Base-by-base conservation (phyloP, 2,888 invertebrate species). In the Anagyrus pseudococci region DNA sequence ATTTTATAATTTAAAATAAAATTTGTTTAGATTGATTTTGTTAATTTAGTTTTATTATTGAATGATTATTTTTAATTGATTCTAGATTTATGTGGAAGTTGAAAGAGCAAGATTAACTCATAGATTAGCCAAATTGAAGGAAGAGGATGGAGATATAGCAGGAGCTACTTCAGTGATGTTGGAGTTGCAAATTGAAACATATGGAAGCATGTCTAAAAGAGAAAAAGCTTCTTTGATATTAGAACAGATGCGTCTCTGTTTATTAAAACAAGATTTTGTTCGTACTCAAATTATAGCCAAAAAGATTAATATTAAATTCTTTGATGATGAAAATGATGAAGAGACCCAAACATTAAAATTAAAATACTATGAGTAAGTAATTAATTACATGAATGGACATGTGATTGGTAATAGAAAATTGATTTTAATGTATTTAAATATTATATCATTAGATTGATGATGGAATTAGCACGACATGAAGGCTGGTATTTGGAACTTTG, bases 281-380 rank as follows among this genome's bases (percentile, higher is more conserved):
- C 90, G 98, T 25, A 98, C 98, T 6, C 97, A 98, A 80, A 99
- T 99, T 68, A 99, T 99, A 75, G 95, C 98, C 1, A 98, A 98
- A 82, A 99, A 99, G 82, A 97, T 99, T 69, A 98, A 91, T 79
- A 91, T 92, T 0, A 96, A 96, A 82, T 98, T 96, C 83, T 99
- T 99, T 83, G 96, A 96, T 61, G 95, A 96, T 71, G 89, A 90
- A 66, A 85, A 86, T 65, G 77, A 80, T 43, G 77, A 78, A 23
- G 79, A 80, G 67, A 75, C 77, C 7, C 80, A 89, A 80, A 83
- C 85, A 41, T 78, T 90, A 61, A 91, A 91, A 79, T 79, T 91
- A 62, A 89, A 89, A 81, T 91, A 85, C 75, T 91, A 89, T 77
- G 84, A 86, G 82, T 85, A 74, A 73, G 80, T 70, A 48, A 47